Evolutionary conservation across 2,113 vertebrate genomes (phyloP).

Genomic region (Lipophrys pholis): DNA sequence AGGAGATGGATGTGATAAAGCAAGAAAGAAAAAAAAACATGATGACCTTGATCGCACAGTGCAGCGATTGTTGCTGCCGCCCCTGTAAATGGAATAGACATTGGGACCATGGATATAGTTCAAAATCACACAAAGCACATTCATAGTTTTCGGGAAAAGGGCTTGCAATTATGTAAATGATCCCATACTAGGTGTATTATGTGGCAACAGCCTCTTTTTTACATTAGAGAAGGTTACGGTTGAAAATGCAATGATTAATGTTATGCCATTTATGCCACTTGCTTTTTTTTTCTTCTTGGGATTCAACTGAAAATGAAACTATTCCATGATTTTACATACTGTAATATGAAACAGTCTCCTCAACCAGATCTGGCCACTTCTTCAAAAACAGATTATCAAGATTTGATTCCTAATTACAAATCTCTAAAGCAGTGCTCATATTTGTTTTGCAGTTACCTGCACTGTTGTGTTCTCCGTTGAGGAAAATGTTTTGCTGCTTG

Average conservation of each 20-base stretch:
- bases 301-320: slow-evolving; percentile 1
- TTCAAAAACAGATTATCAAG: not conserved
- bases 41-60: slow-evolving; percentile 59
- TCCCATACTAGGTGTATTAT: not conserved
- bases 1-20: slow-evolving; percentile 49
- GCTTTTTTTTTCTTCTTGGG: not conserved
- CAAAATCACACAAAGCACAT: not conserved
- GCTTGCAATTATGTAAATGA: not conserved
- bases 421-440: not conserved
- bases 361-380: not conserved
- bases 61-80: not conserved
- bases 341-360: not conserved
- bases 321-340: not conserved
- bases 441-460: no score
- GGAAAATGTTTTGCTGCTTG: no score
- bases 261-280: not conserved
- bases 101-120: not conserved
- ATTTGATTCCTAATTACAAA: not conserved
- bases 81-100: slow-evolving; percentile 9
- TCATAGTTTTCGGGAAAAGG: not conserved
- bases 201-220: no score
- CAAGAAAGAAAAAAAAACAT: slow-evolving; percentile 3
- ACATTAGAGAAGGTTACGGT: not conserved
- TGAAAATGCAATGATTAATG: not conserved
- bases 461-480: no score